phyloP scores from a whole-genome alignment of 2,113 vertebrate species.

The Macquaria ambigua region DNA sequence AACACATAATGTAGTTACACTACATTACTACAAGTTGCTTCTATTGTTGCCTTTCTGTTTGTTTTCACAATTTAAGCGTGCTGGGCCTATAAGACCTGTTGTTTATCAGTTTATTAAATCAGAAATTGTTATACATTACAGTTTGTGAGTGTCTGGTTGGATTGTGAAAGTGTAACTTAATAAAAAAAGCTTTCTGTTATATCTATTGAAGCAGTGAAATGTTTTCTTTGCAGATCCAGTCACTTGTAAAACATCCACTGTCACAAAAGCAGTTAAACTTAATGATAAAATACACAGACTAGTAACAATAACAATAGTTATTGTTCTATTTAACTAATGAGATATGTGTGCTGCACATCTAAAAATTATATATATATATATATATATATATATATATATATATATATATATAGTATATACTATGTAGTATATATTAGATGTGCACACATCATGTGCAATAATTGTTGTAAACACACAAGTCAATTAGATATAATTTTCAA shows the following conservation, averaged over 20 bases:
- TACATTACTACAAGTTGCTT: neutral
- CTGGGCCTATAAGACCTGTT: neutral
- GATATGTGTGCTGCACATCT: neutral
- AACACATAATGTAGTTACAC: constrained; percentile 29
- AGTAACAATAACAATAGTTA: neutral
- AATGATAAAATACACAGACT: neutral
- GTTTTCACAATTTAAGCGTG: constrained; percentile 20
- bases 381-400: too few species aligned
- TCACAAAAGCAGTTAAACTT: neutral
- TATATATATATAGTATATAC: too few species aligned
- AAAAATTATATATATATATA: too few species aligned
- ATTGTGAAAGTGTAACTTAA: constrained; percentile 2
- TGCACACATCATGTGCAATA: neutral
- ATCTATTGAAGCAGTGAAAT: too few species aligned
- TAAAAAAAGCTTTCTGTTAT: neutral
- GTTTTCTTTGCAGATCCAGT: constrained; percentile 2
- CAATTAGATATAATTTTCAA: neutral
- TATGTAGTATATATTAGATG: too few species aligned
- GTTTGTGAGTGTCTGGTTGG: neutral
- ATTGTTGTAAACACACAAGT: neutral
- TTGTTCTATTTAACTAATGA: neutral
- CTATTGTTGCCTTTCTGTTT: constrained; percentile 39
- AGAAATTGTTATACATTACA: neutral
- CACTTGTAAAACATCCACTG: constrained; percentile 4
- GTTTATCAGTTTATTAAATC: constrained; percentile 14